Base-by-base conservation (phyloP, 2,888 invertebrate genomes). In the Tiliacea aurago region DNA sequence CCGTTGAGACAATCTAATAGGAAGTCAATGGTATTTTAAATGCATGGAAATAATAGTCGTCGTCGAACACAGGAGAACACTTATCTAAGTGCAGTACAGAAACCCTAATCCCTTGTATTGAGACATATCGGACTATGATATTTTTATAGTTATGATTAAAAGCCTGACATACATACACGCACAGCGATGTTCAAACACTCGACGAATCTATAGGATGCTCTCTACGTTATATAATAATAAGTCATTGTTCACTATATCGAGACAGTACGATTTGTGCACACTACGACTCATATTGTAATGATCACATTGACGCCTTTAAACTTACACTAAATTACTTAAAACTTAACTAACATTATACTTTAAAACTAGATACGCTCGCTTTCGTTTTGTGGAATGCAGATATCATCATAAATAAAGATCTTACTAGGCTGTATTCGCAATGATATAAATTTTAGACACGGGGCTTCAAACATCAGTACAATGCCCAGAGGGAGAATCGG, bases 251-350 rank as follows among this genome's bases (percentile, higher is more conserved):
- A 88, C 90, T 90, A 91, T 89, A 92, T 89, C 91, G 92, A 94
- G 91, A 92, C 91, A 91, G 92, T 94, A 95, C 92, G 90, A 92
- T 94, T 95, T 94, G 96, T 95, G 96, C 95, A 95, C 93, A 89
- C 96, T 96, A 95, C 94, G 87, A 94, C 91, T 94, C 94, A 93
- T 91, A 91, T 91, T 91, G 91, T 93, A 91, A 94, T 93, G 93
- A 96, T 95, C 96, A 95, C 95, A 96, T 94, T 93, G 93, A 96
- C 94, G 95, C 93, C 92, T 94, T 94, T 90, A 91, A 92, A 91
- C 92, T 94, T 95, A 95, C 86, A 59, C 90, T 94, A 93, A 69
- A 88, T 90, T 90, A 91, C 91, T 91, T 93, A 91, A 90, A 89
- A 82, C 85, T 90, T 89, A 90, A 90, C 90, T 93, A 93, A 90